These are phyloP conservation scores for Jaculus jaculus DNA, from an alignment of 2,113 vertebrate genomes.

Conservation along the genomic window DNA sequence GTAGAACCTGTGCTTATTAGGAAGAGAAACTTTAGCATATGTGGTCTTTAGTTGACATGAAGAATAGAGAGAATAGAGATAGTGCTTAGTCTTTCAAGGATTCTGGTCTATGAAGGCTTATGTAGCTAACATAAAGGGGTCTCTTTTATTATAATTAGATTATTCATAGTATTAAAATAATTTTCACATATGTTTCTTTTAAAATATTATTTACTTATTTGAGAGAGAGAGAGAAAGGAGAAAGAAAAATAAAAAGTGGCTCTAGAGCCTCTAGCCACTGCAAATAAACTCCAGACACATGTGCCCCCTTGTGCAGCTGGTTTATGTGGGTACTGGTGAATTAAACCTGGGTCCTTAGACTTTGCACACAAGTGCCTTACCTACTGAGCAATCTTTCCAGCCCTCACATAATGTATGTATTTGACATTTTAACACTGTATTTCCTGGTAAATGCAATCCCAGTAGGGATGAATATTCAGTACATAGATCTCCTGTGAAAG, in stretches of 20 bases:
- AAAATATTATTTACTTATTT: no score
- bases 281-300: no score
- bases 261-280: no score
- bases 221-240: no score
- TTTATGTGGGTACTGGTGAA: no score
- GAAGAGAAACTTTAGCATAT: constrained; percentile 1
- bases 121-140: background rate
- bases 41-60: background rate
- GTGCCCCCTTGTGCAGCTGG: no score
- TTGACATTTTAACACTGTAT: background rate
- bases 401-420: no score
- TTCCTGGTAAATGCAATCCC: background rate
- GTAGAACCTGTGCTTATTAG: background rate
- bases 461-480: background rate
- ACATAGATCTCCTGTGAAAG: constrained; percentile 54
- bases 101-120: background rate
- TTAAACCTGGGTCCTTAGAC: no score
- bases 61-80: background rate
- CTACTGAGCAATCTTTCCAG: no score
- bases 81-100: background rate
- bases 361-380: no score
- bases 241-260: no score
- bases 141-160: background rate
- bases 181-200: background rate
- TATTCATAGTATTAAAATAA: background rate